Evolutionary conservation across 2,888 invertebrate genomes (phyloP), one percentile per base, ranked within the genome.

Genomic region (Isotomurus palustris): DNA sequence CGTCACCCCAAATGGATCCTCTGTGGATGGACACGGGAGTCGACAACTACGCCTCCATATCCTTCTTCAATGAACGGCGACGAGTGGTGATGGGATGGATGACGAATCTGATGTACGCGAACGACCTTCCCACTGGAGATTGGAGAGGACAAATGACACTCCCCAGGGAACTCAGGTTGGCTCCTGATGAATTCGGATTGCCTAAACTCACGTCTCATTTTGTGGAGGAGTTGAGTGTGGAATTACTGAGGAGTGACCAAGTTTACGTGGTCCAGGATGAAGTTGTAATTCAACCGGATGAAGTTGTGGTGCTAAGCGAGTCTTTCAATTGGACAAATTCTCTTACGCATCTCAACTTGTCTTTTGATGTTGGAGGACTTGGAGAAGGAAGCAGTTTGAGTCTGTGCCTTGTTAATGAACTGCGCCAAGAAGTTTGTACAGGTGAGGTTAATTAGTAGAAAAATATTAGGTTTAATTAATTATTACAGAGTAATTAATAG

Each of bases 11-110:
- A 50, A 48, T 40, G 12, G 22, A 53, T 3, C 8, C 64, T 2
- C 58, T 63, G n/a, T 70, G 70, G 70, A 36, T 70, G 41, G 70
- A 70, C 27, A 68, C 64, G 66, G 70, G 70, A 41, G 36, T 62
- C 0, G 70, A 70, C 25, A 70, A 70, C 38, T 70, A 70, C 32
- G 70, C 68, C 2, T 60, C 64, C 6, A 66, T 70, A 2, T 59
- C 67, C 1, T 70, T 67, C 43, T 53, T 52, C 8, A 64, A 66
- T 36, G 62, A 61, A 10, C 50, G 53, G 6, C 40, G 62, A 12
- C 8, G 1, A 1, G 53, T 66, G 17, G 36, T 51, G 22, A 60
- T 70, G 29, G 65, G 58, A 0, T 70, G 70, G 70, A 64, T 68
- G 67, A 62, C 41, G 29, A 67, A 68, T 27, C 62, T 58, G 60